Evolutionary conservation across 2,888 invertebrate species (phyloP).

Genomic region (Sialis fuliginosa): DNA sequence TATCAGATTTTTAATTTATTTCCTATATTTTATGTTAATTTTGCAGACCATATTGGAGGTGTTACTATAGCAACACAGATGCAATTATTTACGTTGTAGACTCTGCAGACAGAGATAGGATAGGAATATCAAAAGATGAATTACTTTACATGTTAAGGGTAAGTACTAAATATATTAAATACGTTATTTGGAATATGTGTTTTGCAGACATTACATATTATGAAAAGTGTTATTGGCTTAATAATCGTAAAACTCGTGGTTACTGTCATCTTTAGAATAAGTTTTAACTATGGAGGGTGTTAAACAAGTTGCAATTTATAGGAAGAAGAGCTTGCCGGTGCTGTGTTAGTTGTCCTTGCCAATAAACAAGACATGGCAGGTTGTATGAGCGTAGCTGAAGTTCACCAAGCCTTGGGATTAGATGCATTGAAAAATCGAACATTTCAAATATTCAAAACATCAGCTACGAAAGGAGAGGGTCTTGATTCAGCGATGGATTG

Average conservation of each 20-base stretch:
- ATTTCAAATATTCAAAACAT: conserved; percentile 99
- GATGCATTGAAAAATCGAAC: conserved; percentile 91
- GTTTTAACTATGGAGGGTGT: too few relatives aligned
- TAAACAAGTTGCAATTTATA: conserved; percentile 20
- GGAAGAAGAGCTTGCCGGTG: conserved; percentile 95
- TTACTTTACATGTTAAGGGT: conserved; percentile 92
- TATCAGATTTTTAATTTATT: not conserved
- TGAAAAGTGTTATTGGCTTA: not conserved
- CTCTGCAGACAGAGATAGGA: conserved; percentile 95
- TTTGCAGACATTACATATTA: too few relatives aligned
- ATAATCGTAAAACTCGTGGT: not conserved
- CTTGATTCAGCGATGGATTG: conserved; percentile 99
- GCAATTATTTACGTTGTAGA: conserved; percentile 99
- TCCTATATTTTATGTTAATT: not conserved
- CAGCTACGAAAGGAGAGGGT: conserved; percentile 95
- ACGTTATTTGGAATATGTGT: too few relatives aligned
- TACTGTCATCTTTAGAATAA: not conserved
- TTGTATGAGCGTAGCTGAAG: conserved; percentile 90
- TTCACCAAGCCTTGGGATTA: conserved; percentile 88
- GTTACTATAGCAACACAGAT: conserved; percentile 99
- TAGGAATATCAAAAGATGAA: conserved; percentile 98
- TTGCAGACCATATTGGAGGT: conserved; percentile 96
- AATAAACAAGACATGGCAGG: conserved; percentile 99
- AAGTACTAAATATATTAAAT: not conserved
- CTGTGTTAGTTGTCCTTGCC: conserved; percentile 89